Percentiles rank a stretch among this genome's conserved stretches.
These are phyloP conservation scores for Apeira syringaria DNA, from an alignment of 2,888 invertebrate species.

Conservation along the genomic window DNA sequence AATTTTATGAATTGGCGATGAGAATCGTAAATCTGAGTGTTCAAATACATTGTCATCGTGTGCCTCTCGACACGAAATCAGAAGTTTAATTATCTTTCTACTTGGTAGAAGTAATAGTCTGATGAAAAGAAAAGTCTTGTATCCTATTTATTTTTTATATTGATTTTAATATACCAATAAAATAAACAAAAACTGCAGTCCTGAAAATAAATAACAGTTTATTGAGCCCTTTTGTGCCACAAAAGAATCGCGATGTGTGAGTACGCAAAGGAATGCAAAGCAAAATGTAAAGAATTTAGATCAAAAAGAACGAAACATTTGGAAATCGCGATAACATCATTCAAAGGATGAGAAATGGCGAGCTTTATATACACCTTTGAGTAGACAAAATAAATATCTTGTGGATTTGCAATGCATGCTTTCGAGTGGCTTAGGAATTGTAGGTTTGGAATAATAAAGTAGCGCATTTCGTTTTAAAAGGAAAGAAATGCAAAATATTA, in stretches of 20 bases:
- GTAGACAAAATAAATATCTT: slow-evolving; percentile 66
- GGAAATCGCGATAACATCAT: slow-evolving; percentile 74
- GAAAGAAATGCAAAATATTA: no score
- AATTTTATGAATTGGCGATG: no score
- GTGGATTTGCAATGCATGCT: slow-evolving; percentile 42
- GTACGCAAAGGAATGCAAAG: slow-evolving; percentile 62
- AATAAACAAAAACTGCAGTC: slow-evolving; percentile 29
- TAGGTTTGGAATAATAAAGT: slow-evolving; percentile 3
- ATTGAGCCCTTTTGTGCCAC: slow-evolving; percentile 58
- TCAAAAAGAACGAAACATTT: slow-evolving; percentile 77
- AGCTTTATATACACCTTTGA: slow-evolving; percentile 73
- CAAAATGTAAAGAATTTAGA: slow-evolving; percentile 74
- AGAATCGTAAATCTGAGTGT: no score
- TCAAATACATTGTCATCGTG: no score
- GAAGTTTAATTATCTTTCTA: no score
- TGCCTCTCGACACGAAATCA: no score
- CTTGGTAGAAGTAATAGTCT: no score
- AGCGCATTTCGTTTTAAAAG: slow-evolving; percentile 4
- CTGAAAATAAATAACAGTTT: slow-evolving; percentile 57
- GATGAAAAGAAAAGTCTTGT: no score
- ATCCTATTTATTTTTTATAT: no score
- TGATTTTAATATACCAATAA: no score
- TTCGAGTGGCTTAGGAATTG: slow-evolving; percentile 6
- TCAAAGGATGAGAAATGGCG: slow-evolving; percentile 74
- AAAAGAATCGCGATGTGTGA: slow-evolving; percentile 72